Evolutionary conservation across 2,113 vertebrate genomes (phyloP), one percentile per base, ranked within the genome.

Genomic region (Antigone vipio): DNA sequence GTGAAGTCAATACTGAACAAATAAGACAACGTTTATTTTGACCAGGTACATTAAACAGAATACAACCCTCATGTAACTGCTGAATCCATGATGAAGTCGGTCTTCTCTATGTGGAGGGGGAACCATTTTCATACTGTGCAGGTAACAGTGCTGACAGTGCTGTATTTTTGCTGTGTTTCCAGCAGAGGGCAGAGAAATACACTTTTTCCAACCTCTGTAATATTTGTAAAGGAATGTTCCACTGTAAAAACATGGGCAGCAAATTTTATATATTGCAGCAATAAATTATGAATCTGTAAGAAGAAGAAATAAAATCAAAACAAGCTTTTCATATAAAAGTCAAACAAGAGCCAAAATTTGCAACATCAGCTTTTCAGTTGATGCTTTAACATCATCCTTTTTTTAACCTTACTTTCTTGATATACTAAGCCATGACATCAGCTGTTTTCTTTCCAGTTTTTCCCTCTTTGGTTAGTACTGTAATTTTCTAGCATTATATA

Each of bases 181-280:
- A 97, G 94, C 62, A 96, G 97, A 92, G 96, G 97, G 93, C 95
- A 87, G 77, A 91, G 64, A 88, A 87, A 75, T 35, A 72, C 74
- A 30, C 32, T 40, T 93, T 94, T 95, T 93, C 66, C 62, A 69
- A 8, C 24, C 16, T 52, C 60, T 24, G 11, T 18, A 32, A 8
- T 44, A 21, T 6, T 50, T 45, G 62, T 30, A 74, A 40, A 82
- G 78, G 64, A 72, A 90, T 90, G 50, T 73, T 69, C 82, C 59
- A 50, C 71, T 66, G 52, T 56, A 60, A 88, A 89, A 89, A 64
- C 64, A 75, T 8, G 40, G 89, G 34, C 40, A 53, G 45, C 52
- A 63, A 49, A 21, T 89, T 75, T 85, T 72, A n/a, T 59, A 13
- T 79, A 68, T 58, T 82, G 60, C 80, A 94, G 35, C 68, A 64